Base-by-base conservation (phyloP, 2,797 vertebrate species). In the Alfaro cultratus region DNA sequence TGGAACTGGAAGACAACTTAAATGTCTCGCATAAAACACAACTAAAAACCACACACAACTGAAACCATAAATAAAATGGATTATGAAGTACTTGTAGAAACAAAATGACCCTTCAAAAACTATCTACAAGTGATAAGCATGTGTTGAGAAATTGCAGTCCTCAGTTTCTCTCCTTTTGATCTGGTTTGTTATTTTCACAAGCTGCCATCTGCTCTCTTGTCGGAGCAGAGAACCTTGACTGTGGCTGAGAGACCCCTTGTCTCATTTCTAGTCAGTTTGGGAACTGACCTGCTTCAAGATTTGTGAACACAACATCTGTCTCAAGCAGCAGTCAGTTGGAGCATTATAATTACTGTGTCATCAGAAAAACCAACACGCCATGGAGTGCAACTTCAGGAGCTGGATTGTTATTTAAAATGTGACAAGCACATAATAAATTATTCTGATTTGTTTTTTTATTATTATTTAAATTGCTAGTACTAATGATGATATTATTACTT, bases 131-230 rank as follows among this genome's bases (percentile, higher is more conserved):
- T 78, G 86, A 73, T 67, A 74, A 74, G 78, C 81, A 70, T 82
- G 73, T 41, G 76, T 73, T 80, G 80, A 89, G 86, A 79, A 60
- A 83, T 72, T 72, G 73, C 81, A 60, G 74, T 87, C 83, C 81
- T 87, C 79, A 83, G 78, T 79, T 80, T 88, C 53, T 84, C 76
- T 82, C 73, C 64, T 79, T 90, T 87, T 88, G 87, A 90, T 91
- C 79, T 78, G 90, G 82, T 88, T 92, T 86, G 88, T 90, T 91
- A 82, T 90, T 91, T 88, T 84, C 89, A 86, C 88, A 83, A 91
- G 88, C 92, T 72, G 85, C 91, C 93, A 93, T 94, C 93, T 95
- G 93, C 85, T 91, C 79, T 77, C 87, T 92, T 91, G 90, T 91
- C 92, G 91, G 90, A 88, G 82, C 86, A 82, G 74, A 87, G 89